phyloP scores from a whole-genome alignment of 2,797 vertebrate species.

The Phataginus tetradactyla region DNA sequence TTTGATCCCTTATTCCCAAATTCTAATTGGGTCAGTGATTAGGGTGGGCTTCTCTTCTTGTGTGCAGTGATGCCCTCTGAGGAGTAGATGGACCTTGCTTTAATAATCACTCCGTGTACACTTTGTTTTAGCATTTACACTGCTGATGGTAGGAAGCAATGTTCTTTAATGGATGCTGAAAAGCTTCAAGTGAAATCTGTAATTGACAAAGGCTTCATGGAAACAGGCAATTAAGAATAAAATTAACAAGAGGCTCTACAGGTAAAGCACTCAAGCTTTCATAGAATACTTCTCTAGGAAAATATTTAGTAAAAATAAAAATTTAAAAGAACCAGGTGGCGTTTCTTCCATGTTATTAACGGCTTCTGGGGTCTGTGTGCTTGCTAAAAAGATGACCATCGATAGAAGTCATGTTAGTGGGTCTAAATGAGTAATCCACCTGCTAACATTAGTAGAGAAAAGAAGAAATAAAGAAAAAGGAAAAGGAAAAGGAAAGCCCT shows the following conservation, averaged over 20 bases:
- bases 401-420: neutral
- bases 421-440: neutral
- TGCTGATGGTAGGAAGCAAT: neutral
- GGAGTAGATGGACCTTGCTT: neutral
- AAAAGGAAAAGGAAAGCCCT: neutral
- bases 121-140: conserved; percentile 58
- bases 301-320: conserved; percentile 66
- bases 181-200: conserved; percentile 40
- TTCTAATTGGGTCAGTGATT: neutral
- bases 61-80: conserved; percentile 46
- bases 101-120: neutral
- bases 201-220: conserved; percentile 68
- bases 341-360: neutral
- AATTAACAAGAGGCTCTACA: conserved; percentile 59
- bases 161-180: conserved; percentile 43
- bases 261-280: conserved; percentile 62
- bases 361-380: neutral
- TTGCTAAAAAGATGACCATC: conserved; percentile 12
- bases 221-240: conserved; percentile 69
- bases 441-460: neutral
- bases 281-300: conserved; percentile 57
- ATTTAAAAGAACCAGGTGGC: conserved; percentile 18
- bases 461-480: neutral
- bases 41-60: neutral
- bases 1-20: neutral